Evolutionary conservation across 2,113 vertebrate genomes (phyloP).

Genomic region (Callipepla squamata): DNA sequence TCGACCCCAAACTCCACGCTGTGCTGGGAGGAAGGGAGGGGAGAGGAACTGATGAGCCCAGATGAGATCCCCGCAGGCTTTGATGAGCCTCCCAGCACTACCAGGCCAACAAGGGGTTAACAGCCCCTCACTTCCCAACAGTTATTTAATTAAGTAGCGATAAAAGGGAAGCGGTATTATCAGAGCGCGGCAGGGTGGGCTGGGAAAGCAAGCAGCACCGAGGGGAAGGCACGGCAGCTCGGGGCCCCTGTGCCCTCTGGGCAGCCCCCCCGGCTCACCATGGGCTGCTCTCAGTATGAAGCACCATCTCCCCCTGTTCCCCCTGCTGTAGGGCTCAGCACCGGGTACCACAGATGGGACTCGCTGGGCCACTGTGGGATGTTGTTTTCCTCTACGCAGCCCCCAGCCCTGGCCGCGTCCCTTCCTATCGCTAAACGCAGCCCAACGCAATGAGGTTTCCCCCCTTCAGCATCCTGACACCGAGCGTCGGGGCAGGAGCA

Average conservation of each 20-base stretch:
- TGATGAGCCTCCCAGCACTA: not conserved
- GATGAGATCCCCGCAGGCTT: not conserved
- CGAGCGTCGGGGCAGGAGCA: not conserved
- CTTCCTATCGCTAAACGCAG: not conserved
- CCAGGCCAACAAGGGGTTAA: not conserved
- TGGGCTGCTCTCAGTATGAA: not conserved
- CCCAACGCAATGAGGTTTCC: not conserved
- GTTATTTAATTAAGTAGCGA: constrained; percentile 55
- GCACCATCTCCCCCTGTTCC: not conserved
- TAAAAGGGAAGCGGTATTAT: constrained; percentile 3
- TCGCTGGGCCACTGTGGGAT: accelerated
- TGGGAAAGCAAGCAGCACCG: not conserved
- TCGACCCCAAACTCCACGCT: constrained; percentile 1
- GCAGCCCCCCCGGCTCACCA: not conserved
- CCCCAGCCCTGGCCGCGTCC: not conserved
- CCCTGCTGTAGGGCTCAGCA: not conserved
- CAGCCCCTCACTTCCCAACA: constrained; percentile 15
- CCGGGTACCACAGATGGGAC: not conserved
- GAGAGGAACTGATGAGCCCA: not conserved
- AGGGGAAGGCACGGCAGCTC: not conserved
- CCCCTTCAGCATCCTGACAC: constrained; percentile 16
- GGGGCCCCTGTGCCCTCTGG: accelerated
- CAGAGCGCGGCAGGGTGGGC: not conserved
- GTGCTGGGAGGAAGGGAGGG: accelerated
- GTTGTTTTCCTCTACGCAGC: not conserved